phyloP scores from a whole-genome alignment of 2,113 vertebrate species.

The Thamnophis sirtalis region DNA sequence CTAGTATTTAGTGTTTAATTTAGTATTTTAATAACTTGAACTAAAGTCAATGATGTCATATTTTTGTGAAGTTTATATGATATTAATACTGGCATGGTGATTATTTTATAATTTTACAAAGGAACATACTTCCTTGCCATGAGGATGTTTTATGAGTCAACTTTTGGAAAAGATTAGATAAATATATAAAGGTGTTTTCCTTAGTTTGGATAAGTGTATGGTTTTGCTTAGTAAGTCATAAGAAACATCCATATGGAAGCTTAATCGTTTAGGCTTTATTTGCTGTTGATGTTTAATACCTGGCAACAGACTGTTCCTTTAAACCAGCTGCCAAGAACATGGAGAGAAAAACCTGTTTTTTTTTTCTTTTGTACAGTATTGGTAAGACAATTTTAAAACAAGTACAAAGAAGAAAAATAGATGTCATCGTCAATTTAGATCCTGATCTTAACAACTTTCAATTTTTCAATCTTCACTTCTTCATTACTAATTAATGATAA shows the following conservation, averaged over 20 bases:
- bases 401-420: constrained; percentile 66
- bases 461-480: constrained; percentile 63
- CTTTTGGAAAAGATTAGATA: background rate
- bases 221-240: constrained; percentile 19
- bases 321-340: constrained; percentile 49
- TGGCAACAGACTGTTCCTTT: constrained; percentile 45
- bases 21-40: background rate
- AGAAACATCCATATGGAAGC: constrained; percentile 51
- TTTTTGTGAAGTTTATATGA: background rate
- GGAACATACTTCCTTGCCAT: background rate
- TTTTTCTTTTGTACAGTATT: constrained; percentile 55
- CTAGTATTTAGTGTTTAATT: background rate
- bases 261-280: constrained; percentile 54
- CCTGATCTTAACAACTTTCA: constrained; percentile 68
- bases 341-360: constrained; percentile 49
- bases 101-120: background rate
- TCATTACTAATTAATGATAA: constrained; percentile 48
- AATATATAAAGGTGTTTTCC: constrained; percentile 27
- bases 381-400: constrained; percentile 70
- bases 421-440: constrained; percentile 68
- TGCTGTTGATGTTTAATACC: constrained; percentile 41
- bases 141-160: background rate
- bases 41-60: background rate
- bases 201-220: constrained; percentile 26
- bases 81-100: background rate